Evolutionary conservation across 2,113 vertebrate species (phyloP), one percentile per base, ranked within the genome.

Genomic region (Scomber japonicus): DNA sequence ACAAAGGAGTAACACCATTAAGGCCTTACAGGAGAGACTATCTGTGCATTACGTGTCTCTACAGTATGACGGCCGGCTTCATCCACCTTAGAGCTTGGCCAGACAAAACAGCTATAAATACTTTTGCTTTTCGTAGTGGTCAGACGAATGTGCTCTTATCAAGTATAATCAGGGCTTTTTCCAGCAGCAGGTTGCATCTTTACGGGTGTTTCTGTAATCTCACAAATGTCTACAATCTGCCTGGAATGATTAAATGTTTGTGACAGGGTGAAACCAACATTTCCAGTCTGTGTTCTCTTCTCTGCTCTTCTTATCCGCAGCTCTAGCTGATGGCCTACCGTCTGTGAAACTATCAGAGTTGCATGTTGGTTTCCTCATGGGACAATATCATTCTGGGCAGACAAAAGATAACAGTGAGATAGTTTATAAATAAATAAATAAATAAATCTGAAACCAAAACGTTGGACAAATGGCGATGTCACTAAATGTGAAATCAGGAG

Each of bases 161-260:
- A 40, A 40, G 35, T 40, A 40, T 40, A 40, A 40, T 40, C 7
- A 9, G 7, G 35, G 5, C 35, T 9, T 40, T 40, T 40, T 40
- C 35, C 35, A 77, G 65, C 65, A 65, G 66, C 9, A 12, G 50
- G 57, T 65, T 35, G n/a, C 17, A 77, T 46, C 27, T 65, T 49
- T 24, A 65, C 64, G 69, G 3, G 5, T 62, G 16, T 57, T 73
- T 80, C 67, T 50, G 46, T 70, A 54, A 63, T 30, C 12, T 2
- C 6, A 19, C 19, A 27, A 15, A 62, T 35, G 15, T 44, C 40
- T 50, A 21, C 56, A 8, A 57, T 78, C n/a, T 30, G 17, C 46
- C 15, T 66, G 35, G n/a, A 65, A 62, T n/a, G 16, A 71, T 27
- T 40, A 17, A 78, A 14, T 10, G 2, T 35, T 68, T 65, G 19